Base-by-base conservation (phyloP, 2,113 vertebrate genomes). In the Spheniscus mendiculus region DNA sequence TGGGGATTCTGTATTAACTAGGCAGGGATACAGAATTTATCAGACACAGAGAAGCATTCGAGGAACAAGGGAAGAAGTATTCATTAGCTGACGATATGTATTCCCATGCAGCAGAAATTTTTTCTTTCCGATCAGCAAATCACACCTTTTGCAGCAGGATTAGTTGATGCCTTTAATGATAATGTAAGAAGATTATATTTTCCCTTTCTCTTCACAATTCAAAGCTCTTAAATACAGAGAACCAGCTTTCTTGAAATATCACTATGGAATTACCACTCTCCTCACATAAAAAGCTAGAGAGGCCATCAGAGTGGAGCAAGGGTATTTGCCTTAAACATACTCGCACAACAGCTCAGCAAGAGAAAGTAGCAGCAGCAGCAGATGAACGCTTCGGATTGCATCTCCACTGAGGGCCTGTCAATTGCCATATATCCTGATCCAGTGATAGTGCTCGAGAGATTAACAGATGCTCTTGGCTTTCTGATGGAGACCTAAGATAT, bases 111-210 rank as follows among this genome's bases (percentile, higher is more conserved):
- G 78, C 49, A 76, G 76, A 38, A 50, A 18, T 14, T 56, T 3
- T 78, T 36, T 47, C 62, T 83, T 52, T 18, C 25, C 14, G 2
- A 89, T 93, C 94, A 90, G 84, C 78, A 96, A 90, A 95, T 81
- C 91, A 34, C 61, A 90, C 79, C 83, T 87, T 90, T 61, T 95
- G 91, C 79, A 77, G 88, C 73, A 87, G 90, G 95, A 93, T 93
- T 97, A 96, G 87, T 8, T 9, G 93, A 96, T 93, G 87, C 77
- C 94, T 97, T 97, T 91, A 96, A 92, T 93, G 97, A 96, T 91
- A 94, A 90, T 34, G 25, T 83, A 92, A 89, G 95, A 79, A 96
- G 92, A 97, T 97, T 90, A 93, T 83, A 72, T 91, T 78, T 71
- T 52, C n/a, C 70, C 36, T 79, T 95, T 93, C 80, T 92, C 87